Conservation (phyloP, 2,888 invertebrate species). For the Plagodis pulveraria region DNA sequence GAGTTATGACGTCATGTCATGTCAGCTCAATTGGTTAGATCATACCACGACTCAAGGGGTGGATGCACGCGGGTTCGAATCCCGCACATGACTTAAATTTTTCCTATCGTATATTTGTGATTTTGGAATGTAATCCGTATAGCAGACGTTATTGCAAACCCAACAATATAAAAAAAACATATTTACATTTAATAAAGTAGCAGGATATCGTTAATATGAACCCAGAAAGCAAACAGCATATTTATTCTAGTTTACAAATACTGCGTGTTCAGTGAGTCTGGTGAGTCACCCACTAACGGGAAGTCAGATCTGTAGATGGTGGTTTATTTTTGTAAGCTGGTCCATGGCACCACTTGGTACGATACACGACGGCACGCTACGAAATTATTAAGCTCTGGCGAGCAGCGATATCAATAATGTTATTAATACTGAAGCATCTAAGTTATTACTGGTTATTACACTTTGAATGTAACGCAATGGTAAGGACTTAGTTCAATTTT, state of each 20-base stretch:
- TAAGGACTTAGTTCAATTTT: too few species aligned
- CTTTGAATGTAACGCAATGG: background rate
- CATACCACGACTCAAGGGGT: too few species aligned
- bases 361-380: slow-evolving; percentile 21
- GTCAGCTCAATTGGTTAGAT: too few species aligned
- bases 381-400: slow-evolving; percentile 3
- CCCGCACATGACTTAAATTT: too few species aligned
- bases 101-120: too few species aligned
- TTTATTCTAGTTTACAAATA: slow-evolving; percentile 15
- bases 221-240: slow-evolving; percentile 5
- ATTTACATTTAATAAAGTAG: background rate
- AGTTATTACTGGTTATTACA: background rate
- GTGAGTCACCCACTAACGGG: slow-evolving; percentile 48
- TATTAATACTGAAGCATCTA: slow-evolving; percentile 6
- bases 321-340: slow-evolving; percentile 40
- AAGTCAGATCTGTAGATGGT: slow-evolving; percentile 30
- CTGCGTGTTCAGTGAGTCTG: background rate
- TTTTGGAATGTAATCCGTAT: too few species aligned
- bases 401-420: slow-evolving; percentile 10
- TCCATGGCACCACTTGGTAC: slow-evolving; percentile 46
- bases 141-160: too few species aligned
- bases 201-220: background rate
- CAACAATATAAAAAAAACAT: too few species aligned
- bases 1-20: too few species aligned
- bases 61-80: too few species aligned